Conservation (phyloP, 2,113 vertebrate species). For the Lanius collurio region DNA sequence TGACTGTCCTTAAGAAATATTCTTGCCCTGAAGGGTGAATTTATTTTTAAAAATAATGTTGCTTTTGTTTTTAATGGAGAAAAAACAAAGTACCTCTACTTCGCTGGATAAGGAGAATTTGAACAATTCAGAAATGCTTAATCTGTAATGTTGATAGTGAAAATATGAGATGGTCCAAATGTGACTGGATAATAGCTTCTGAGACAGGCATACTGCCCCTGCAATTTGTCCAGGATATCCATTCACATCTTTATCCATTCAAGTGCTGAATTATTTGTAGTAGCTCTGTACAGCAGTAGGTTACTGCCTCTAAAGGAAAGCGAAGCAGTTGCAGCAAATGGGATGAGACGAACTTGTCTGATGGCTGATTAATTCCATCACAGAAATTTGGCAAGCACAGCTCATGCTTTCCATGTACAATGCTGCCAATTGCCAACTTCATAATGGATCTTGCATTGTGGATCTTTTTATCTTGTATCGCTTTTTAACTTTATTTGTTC, state of each 20-base stretch:
- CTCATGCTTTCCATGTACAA: neutral
- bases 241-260: neutral
- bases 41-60: neutral
- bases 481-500: neutral
- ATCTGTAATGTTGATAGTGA: neutral
- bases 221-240: neutral
- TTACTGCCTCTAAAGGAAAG: neutral
- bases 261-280: neutral
- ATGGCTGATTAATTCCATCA: neutral
- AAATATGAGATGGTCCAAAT: neutral
- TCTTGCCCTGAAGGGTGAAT: neutral
- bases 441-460: neutral
- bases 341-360: neutral
- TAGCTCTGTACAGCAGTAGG: neutral
- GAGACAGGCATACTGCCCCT: neutral
- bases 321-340: neutral
- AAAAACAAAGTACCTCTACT: neutral
- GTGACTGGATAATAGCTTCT: neutral
- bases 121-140: neutral
- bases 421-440: neutral
- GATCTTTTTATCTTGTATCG: neutral
- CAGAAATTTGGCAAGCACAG: neutral
- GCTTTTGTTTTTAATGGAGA: neutral
- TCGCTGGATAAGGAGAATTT: neutral
- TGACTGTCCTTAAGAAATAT: neutral